Percentiles rank a stretch among this genome's conserved stretches.
Conservation (phyloP, 2,797 vertebrate genomes). For the Sebastes reedi region DNA sequence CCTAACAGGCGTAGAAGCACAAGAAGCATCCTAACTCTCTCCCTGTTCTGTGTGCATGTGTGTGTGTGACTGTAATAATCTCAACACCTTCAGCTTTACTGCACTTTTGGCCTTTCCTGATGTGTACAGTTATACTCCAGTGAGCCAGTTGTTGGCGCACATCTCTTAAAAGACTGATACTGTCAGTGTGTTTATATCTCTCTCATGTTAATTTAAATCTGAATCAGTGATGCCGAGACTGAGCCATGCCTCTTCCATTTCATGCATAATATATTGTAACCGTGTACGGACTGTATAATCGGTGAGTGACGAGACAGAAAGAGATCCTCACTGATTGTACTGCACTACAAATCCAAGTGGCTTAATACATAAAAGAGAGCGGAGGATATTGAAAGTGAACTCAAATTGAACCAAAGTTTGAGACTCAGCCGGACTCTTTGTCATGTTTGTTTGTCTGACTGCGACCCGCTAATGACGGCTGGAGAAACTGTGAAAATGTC, state of each 20-base stretch:
- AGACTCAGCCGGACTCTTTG: background rate
- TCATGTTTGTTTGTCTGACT: conserved; percentile 1
- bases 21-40: conserved; percentile 29
- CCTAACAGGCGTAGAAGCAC: conserved; percentile 54
- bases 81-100: conserved; percentile 39
- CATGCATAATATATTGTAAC: background rate
- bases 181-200: background rate
- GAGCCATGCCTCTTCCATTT: conserved; percentile 22
- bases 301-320: background rate
- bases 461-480: background rate
- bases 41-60: conserved; percentile 46
- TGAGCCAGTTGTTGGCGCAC: background rate
- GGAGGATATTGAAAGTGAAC: background rate
- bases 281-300: background rate
- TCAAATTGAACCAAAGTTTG: conserved; percentile 32
- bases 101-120: conserved; percentile 39
- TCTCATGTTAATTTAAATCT: background rate
- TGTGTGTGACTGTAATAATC: conserved; percentile 25
- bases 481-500: conserved; percentile 32
- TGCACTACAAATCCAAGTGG: conserved; percentile 26
- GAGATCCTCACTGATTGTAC: conserved; percentile 22
- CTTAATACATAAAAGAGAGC: conserved; percentile 3
- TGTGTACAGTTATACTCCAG: conserved; percentile 27
- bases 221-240: conserved; percentile 15
- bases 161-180: conserved; percentile 11